Percentiles rank a stretch among this genome's conserved stretches.
Conservation (phyloP, 2,888 invertebrate species). For the Thera obeliscata region DNA sequence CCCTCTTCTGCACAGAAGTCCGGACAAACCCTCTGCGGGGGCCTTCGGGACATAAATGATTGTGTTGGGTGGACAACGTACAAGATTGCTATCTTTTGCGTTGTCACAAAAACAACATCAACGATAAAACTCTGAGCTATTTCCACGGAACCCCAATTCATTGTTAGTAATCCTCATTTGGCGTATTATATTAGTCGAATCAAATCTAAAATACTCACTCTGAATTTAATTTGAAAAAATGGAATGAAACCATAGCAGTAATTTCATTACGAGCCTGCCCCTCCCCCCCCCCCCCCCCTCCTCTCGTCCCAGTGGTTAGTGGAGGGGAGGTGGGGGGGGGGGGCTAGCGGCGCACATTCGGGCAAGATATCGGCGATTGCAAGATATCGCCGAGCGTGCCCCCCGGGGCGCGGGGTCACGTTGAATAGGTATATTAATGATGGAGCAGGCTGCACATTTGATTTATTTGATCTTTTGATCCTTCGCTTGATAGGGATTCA, state of each 20-base stretch:
- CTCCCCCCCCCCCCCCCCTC: not conserved
- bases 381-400: not conserved
- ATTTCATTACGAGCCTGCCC: not conserved
- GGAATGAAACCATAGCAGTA: conserved; percentile 4
- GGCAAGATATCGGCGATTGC: not conserved
- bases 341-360: not conserved
- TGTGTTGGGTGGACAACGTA: too few species aligned
- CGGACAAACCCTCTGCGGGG: too few species aligned
- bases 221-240: not conserved
- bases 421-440: not conserved
- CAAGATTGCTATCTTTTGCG: too few species aligned
- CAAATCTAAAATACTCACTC: not conserved
- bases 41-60: too few species aligned
- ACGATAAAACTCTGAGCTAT: too few species aligned
- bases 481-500: conserved; percentile 25
- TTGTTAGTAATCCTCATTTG: too few species aligned
- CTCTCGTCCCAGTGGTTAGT: not conserved
- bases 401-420: not conserved
- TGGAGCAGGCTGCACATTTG: conserved; percentile 23
- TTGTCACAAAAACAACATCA: too few species aligned
- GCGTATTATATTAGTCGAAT: too few species aligned
- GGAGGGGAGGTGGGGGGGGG: not conserved
- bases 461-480: conserved; percentile 32
- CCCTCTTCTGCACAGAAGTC: not conserved
- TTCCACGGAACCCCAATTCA: too few species aligned